Evolutionary conservation across 2,888 invertebrate genomes (phyloP), one percentile per base, ranked within the genome.

Genomic region (Dasysyrphus tricinctus): DNA sequence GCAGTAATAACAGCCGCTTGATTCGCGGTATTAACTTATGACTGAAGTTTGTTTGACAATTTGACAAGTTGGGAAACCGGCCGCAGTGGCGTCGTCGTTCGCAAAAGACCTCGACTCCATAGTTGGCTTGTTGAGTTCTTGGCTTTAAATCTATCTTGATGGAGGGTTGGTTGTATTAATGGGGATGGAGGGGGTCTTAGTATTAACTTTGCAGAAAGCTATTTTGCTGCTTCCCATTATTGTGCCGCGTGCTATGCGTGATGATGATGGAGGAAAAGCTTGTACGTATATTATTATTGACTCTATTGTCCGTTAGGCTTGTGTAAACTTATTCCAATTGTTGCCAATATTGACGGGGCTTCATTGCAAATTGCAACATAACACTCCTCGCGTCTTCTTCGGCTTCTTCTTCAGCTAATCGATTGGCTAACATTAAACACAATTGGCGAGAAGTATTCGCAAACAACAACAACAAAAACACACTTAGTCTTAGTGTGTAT

Each of bases 1-100:
- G 70, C 75, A 49, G 59, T 44, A 49, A 34, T 42, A 61, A 39
- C 39, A 42, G n/a, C 14, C 24, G 61, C 42, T 56, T 57, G 59
- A 67, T 57, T 67, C 61, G 34, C 32, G 56, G 34, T 69, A 47
- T 37, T 32, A 51, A 61, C 67, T 80, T 80, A 80, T 80, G 73
- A 75, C 70, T 65, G 81, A 67, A 70, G 79, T 82, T 44, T 78
- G 82, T 79, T 82, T 86, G 86, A 86, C 86, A 86, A 74, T 74
- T 79, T 86, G 86, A 86, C 82, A 86, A 72, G 82, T 86, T 82
- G 86, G 37, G 78, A 77, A 86, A 86, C 78, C 75, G 86, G 77
- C 57, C 74, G 49, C 24, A 44, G 19, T 74, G 65, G 74, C 73
- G 82, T 51, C 67, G 67, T 24, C 57, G 24, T n/a, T 32, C n/a